phyloP scores from a whole-genome alignment of 2,888 invertebrate genomes.

The Brachylomia viminalis region DNA sequence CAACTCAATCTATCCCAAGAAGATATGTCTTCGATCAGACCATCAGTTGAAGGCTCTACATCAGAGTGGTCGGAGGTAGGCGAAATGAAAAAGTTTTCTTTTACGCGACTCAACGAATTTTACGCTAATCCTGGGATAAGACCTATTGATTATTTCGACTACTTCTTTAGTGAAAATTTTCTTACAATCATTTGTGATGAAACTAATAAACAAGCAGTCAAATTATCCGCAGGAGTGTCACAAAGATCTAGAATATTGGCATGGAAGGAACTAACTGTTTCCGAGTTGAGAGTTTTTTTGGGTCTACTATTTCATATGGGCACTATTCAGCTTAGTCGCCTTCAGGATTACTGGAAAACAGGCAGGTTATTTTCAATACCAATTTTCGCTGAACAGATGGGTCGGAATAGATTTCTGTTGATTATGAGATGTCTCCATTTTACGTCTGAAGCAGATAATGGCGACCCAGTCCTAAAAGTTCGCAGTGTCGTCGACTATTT shows the following conservation, averaged over 20 bases:
- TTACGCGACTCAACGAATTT: too few species aligned
- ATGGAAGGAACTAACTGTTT: conserved; percentile 38
- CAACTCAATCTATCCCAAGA: conserved; percentile 3
- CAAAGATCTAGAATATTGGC: conserved; percentile 9
- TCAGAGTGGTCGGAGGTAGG: too few species aligned
- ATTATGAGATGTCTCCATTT: conserved; percentile 61
- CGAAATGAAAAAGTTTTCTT: too few species aligned
- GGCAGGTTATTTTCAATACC: conserved; percentile 59
- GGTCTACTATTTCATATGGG: too few species aligned
- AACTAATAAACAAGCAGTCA: conserved; percentile 33
- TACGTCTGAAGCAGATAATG: conserved; percentile 30
- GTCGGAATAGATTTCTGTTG: conserved; percentile 65
- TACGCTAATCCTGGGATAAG: too few species aligned
- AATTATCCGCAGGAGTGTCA: conserved; percentile 5
- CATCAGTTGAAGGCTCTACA: too few species aligned
- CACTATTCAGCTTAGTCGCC: too few species aligned
- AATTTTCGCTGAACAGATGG: conserved; percentile 58
- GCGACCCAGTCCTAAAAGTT: conserved; percentile 15
- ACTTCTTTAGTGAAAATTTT: conserved; percentile 37
- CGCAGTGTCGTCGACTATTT: conserved; percentile 70
- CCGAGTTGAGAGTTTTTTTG: conserved; percentile 47
- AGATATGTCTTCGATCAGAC: too few species aligned
- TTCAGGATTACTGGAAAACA: too few species aligned
- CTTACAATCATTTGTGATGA: conserved; percentile 33
- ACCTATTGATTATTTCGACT: conserved; percentile 16